Conservation (phyloP, 2,888 invertebrate species). For the Ectropis crepuscularia region DNA sequence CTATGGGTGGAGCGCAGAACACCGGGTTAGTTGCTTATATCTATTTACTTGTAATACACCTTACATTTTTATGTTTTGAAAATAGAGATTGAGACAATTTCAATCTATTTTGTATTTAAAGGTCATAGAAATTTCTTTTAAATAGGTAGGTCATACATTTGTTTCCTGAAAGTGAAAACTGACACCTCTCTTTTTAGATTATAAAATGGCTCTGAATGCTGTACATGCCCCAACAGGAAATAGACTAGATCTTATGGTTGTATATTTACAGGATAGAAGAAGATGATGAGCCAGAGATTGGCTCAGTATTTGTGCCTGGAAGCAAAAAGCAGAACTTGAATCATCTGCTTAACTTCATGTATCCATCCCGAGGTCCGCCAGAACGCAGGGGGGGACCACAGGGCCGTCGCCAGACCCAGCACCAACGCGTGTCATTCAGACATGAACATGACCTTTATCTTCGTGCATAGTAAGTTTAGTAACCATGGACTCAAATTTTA, state of each 20-base stretch:
- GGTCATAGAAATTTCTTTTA: too few species aligned
- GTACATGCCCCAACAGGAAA: too few species aligned
- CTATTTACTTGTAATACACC: slow-evolving; percentile 1
- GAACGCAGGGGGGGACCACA: slow-evolving; percentile 64
- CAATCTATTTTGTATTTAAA: too few species aligned
- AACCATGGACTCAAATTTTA: too few species aligned
- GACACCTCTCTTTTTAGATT: too few species aligned
- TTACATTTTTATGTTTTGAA: not conserved
- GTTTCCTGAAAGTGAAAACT: too few species aligned
- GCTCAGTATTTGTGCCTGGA: slow-evolving; percentile 92
- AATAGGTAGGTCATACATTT: too few species aligned
- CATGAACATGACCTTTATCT: slow-evolving; percentile 97
- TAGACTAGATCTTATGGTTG: not conserved
- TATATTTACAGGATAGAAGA: slow-evolving; percentile 78
- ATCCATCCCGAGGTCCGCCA: slow-evolving; percentile 86
- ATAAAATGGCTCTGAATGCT: too few species aligned
- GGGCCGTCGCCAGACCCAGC: slow-evolving; percentile 61
- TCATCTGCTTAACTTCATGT: slow-evolving; percentile 97
- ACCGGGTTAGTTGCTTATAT: slow-evolving; percentile 78
- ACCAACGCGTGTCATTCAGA: slow-evolving; percentile 79
- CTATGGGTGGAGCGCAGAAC: slow-evolving; percentile 88
- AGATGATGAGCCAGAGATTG: slow-evolving; percentile 88
- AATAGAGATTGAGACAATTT: too few species aligned
- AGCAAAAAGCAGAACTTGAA: slow-evolving; percentile 97
- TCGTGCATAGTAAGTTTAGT: slow-evolving; percentile 92